Evolutionary conservation across 2,888 invertebrate genomes (phyloP).

Genomic region (Cephonodes hylas): DNA sequence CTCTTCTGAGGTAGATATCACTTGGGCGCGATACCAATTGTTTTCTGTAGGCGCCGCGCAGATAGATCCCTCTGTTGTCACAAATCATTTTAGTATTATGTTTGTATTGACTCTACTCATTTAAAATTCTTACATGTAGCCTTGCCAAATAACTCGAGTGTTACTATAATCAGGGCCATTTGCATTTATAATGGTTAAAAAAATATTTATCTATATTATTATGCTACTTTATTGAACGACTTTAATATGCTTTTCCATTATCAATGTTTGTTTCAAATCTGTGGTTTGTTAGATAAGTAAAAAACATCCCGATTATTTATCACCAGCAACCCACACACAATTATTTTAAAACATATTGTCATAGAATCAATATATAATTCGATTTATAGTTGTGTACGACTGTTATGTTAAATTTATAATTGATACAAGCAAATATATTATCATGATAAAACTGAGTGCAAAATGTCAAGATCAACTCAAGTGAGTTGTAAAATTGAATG

Average conservation of each 20-base stretch:
- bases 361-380: no score
- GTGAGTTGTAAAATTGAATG: neutral
- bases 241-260: neutral
- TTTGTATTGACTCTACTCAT: neutral
- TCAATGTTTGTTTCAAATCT: neutral
- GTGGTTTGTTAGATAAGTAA: neutral
- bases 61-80: constrained; percentile 88
- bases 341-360: no score
- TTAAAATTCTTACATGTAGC: neutral
- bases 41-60: constrained; percentile 92
- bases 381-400: neutral
- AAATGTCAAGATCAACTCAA: neutral
- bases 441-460: neutral
- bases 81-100: neutral
- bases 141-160: neutral
- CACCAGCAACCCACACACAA: neutral
- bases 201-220: neutral
- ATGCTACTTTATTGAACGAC: neutral
- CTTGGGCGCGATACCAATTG: constrained; percentile 95
- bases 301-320: neutral
- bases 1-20: constrained; percentile 85
- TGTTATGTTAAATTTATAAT: neutral
- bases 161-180: neutral
- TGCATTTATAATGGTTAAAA: neutral
- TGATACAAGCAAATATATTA: neutral